Conservation (phyloP, 2,113 vertebrate species). For the Tupaia tana region DNA sequence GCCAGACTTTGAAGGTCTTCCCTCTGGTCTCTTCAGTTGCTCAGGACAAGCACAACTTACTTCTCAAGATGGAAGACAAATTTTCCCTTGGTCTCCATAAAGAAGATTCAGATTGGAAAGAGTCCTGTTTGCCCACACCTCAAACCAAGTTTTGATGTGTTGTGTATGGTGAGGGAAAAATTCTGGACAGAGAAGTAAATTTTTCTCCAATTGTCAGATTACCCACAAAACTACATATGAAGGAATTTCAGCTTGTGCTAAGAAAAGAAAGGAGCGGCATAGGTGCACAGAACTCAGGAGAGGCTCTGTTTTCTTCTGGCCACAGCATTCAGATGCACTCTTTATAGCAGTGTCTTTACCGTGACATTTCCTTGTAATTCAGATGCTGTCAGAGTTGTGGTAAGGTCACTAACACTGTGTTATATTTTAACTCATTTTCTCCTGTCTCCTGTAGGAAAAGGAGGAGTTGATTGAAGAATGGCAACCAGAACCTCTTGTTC, state of each 20-base stretch:
- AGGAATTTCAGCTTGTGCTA: not conserved
- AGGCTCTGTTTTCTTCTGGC: not conserved
- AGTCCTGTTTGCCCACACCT: not conserved
- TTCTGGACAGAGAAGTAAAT: not conserved
- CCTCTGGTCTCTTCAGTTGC: not conserved
- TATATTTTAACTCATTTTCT: conserved; percentile 19
- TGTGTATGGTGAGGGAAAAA: not conserved
- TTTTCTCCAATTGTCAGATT: conserved; percentile 6
- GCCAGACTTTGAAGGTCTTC: not conserved
- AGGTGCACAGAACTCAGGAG: not conserved
- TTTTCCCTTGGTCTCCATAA: not conserved
- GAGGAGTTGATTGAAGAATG: conserved; percentile 99
- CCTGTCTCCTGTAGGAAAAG: conserved; percentile 94
- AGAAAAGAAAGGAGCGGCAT: no score
- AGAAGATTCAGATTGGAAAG: not conserved
- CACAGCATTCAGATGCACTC: rapidly evolving
- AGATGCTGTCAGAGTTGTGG: not conserved
- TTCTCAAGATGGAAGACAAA: not conserved
- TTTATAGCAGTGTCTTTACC: not conserved
- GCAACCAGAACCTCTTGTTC: conserved; percentile 97
- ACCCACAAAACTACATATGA: not conserved
- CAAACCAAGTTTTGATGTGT: not conserved
- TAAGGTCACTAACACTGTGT: not conserved
- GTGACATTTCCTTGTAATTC: not conserved
- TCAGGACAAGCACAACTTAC: not conserved